These are phyloP conservation scores for Mustelus asterias DNA, from an alignment of 2,113 vertebrate species.

Conservation along the genomic window DNA sequence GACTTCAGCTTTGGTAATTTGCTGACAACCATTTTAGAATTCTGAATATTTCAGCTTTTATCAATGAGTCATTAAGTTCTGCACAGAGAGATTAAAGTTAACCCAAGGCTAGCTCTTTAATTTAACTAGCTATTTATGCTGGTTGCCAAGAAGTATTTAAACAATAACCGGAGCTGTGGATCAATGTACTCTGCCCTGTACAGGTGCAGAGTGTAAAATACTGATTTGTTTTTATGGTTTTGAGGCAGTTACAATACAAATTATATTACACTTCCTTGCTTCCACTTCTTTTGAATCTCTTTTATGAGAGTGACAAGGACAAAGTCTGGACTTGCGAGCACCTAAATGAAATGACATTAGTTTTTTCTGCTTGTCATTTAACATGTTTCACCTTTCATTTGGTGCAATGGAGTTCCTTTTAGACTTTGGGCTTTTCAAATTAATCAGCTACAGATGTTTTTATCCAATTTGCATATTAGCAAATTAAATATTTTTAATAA, in stretches of 20 bases:
- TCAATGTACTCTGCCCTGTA: background rate
- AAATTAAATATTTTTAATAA: background rate
- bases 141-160: background rate
- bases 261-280: constrained; percentile 13
- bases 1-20: background rate
- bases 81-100: background rate
- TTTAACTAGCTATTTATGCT: background rate
- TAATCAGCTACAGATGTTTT: background rate
- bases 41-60: background rate
- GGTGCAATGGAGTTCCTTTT: background rate
- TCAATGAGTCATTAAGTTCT: constrained; percentile 6
- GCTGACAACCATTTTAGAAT: background rate
- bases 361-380: no score
- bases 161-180: background rate
- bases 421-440: background rate
- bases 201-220: background rate
- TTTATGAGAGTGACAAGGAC: background rate
- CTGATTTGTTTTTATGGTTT: background rate
- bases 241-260: background rate
- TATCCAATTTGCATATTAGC: background rate
- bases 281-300: background rate
- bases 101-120: background rate
- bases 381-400: no score
- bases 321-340: background rate
- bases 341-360: background rate